A percentile compares a stretch with the other conserved stretches of the same genome.
These are phyloP conservation scores for Synaphobranchus kaupii DNA, from an alignment of 2,797 vertebrate genomes.

Conservation along the genomic window DNA sequence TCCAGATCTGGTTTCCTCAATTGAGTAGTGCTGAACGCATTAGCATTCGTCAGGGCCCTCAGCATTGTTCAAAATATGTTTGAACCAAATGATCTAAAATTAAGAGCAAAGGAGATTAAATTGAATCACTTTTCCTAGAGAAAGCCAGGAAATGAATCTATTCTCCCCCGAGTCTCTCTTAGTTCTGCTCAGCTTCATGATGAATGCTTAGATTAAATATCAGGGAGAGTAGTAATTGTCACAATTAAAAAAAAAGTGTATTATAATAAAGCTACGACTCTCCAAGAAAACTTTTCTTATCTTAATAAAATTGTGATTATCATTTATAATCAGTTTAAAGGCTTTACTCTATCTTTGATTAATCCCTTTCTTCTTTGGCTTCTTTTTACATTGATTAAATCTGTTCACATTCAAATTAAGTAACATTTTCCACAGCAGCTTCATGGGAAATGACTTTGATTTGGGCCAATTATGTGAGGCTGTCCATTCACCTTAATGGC, in stretches of 20 bases:
- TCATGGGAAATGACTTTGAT: conserved; percentile 2
- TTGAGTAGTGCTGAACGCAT: background rate
- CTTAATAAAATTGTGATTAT: background rate
- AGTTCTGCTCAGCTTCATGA: background rate
- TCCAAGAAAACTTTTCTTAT: background rate
- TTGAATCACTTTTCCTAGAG: conserved; percentile 1
- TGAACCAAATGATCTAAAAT: background rate
- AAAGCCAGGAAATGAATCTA: background rate
- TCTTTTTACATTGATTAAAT: background rate
- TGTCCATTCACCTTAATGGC: background rate
- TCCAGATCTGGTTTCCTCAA: background rate
- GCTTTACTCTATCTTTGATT: background rate
- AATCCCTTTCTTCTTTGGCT: background rate
- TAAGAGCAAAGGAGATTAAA: background rate
- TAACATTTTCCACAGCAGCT: background rate
- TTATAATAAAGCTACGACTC: background rate
- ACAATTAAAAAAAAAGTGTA: background rate
- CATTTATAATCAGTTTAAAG: background rate
- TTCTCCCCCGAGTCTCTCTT: conserved; percentile 2
- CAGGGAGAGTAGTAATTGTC: background rate
- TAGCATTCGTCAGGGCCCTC: background rate
- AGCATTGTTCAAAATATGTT: conserved; percentile 16
- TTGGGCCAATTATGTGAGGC: background rate
- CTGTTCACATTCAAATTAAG: conserved; percentile 3
- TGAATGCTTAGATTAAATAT: conserved; percentile 4